These are phyloP conservation scores for Notospermus geniculatus DNA, from an alignment of 1,140 invertebrate genomes.

Conservation along the genomic window DNA sequence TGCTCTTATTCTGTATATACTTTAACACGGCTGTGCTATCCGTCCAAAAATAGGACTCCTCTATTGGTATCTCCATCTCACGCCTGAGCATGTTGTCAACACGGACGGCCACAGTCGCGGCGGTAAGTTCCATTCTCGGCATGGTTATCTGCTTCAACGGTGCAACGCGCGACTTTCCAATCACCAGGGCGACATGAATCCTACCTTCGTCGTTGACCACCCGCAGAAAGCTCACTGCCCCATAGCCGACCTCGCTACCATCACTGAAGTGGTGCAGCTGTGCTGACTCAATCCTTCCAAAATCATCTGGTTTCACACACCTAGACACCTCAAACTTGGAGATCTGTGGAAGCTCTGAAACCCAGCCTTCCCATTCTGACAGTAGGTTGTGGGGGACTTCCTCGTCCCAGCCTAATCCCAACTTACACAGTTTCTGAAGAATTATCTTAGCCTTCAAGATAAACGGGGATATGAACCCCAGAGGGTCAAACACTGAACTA, in stretches of 20 bases:
- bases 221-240: background rate
- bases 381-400: too few species aligned
- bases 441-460: slow-evolving; percentile 20
- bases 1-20: background rate
- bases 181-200: too few species aligned
- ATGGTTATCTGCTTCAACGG: background rate
- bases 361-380: too few species aligned
- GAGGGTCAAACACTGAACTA: slow-evolving; percentile 32
- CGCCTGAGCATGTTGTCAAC: too few species aligned
- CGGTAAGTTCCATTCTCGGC: background rate
- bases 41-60: slow-evolving; percentile 1
- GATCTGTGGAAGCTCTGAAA: background rate
- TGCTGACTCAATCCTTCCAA: too few species aligned
- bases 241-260: background rate
- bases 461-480: slow-evolving; percentile 28
- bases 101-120: background rate
- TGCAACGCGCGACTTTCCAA: too few species aligned
- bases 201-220: background rate
- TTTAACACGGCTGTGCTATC: background rate
- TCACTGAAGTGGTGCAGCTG: slow-evolving; percentile 7
- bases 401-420: slow-evolving; percentile 25
- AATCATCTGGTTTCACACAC: too few species aligned
- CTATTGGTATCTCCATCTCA: background rate
- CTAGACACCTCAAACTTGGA: background rate
- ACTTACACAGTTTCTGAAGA: slow-evolving; percentile 20